Conservation (phyloP, 2,888 invertebrate genomes). For the Amaurobius ferox region DNA sequence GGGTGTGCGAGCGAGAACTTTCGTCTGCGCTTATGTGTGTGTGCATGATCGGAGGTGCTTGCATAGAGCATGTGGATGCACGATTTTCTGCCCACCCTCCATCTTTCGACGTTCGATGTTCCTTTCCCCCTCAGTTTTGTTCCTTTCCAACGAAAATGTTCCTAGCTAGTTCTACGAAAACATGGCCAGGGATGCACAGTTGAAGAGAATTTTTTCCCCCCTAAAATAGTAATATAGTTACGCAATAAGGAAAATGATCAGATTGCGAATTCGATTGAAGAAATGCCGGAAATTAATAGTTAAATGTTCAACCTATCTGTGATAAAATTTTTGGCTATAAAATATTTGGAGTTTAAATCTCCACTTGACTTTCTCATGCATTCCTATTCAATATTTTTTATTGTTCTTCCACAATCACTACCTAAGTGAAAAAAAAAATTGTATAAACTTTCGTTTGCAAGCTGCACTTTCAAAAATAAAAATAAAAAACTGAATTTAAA, state of each 20-base stretch:
- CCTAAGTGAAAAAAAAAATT: no score
- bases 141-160: conserved; percentile 64
- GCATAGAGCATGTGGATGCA: conserved; percentile 69
- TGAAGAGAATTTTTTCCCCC: not conserved
- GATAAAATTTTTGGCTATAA: no score
- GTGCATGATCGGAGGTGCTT: conserved; percentile 44
- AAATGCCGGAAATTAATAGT: no score
- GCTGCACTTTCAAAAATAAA: no score
- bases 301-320: no score
- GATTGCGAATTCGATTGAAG: no score
- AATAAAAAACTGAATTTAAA: no score
- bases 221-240: not conserved
- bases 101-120: not conserved
- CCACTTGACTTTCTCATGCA: no score
- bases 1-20: conserved; percentile 54
- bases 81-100: conserved; percentile 49
- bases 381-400: no score
- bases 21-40: conserved; percentile 61
- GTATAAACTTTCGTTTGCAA: no score
- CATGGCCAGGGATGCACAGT: conserved; percentile 40
- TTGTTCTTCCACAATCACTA: no score
- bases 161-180: conserved; percentile 62
- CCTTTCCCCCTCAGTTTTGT: conserved; percentile 19
- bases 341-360: no score
- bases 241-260: conserved; percentile 28